phyloP scores from a whole-genome alignment of 2,888 invertebrate genomes.

The Stenoptilia bipunctidactyla region DNA sequence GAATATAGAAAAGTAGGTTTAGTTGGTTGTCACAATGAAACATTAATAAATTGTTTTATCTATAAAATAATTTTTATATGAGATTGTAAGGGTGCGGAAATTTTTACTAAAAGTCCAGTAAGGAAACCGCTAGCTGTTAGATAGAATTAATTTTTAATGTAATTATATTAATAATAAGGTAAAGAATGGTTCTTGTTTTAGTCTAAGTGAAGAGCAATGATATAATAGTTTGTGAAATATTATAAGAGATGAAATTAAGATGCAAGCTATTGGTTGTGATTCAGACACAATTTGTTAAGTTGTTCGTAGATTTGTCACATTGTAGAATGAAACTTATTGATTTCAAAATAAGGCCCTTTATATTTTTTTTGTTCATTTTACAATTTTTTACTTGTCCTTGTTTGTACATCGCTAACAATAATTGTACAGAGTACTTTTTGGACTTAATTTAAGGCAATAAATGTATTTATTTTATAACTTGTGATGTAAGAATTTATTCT shows the following conservation, averaged over 20 bases:
- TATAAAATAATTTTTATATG: slow-evolving; percentile 5
- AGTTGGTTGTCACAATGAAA: slow-evolving; percentile 1
- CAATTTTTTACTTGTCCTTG: slow-evolving; percentile 61
- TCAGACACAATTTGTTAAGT: slow-evolving; percentile 70
- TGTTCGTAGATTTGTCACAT: slow-evolving; percentile 58
- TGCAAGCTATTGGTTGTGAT: slow-evolving; percentile 72
- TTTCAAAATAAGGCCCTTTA: slow-evolving; percentile 53
- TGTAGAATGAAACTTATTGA: slow-evolving; percentile 29
- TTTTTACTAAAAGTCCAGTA: slow-evolving; percentile 38
- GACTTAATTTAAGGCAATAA: slow-evolving; percentile 72
- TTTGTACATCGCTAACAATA: slow-evolving; percentile 72
- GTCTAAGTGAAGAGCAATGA: slow-evolving; percentile 68
- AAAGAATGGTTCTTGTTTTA: slow-evolving; percentile 70
- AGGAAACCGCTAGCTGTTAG: slow-evolving; percentile 63
- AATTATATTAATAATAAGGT: slow-evolving; percentile 57
- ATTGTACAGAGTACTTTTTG: slow-evolving; percentile 70
- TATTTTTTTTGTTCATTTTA: slow-evolving; percentile 47
- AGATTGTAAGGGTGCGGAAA: slow-evolving; percentile 40
- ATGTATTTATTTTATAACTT: slow-evolving; percentile 72
- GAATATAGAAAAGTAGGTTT: neutral
- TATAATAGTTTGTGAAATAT: slow-evolving; percentile 70
- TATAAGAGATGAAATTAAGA: slow-evolving; percentile 67
- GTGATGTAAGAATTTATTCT: slow-evolving; percentile 72
- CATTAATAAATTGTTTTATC: neutral
- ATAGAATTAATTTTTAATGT: slow-evolving; percentile 65